phyloP scores from a whole-genome alignment of 2,888 invertebrate species.

The Meandrusa payeni region DNA sequence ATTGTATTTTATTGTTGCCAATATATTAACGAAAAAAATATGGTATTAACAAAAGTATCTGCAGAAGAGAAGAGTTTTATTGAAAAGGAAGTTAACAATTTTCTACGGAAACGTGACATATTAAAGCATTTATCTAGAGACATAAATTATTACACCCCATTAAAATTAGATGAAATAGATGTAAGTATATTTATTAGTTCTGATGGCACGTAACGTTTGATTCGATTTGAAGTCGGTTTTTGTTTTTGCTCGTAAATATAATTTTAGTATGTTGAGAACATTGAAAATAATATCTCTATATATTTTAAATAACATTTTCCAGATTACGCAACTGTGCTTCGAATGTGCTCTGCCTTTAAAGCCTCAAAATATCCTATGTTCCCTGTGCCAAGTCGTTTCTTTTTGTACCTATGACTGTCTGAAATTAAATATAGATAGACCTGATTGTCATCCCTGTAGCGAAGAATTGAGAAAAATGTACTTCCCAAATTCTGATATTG shows the following conservation, averaged over 20 bases:
- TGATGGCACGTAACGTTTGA: no score
- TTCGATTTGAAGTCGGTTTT: no score
- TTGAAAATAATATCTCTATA: no score
- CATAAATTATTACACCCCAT: slow-evolving; percentile 40
- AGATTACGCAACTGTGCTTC: no score
- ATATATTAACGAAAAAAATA: slow-evolving; percentile 28
- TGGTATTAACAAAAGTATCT: slow-evolving; percentile 41
- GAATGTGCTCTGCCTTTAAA: slow-evolving; percentile 57
- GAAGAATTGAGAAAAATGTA: slow-evolving; percentile 45
- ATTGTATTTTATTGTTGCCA: slow-evolving; percentile 47
- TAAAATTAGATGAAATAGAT: slow-evolving; percentile 21
- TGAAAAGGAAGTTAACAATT: slow-evolving; percentile 42
- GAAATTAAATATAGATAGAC: slow-evolving; percentile 42
- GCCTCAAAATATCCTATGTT: slow-evolving; percentile 44
- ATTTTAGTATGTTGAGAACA: no score
- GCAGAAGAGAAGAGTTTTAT: no score
- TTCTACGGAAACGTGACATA: slow-evolving; percentile 37
- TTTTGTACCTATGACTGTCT: slow-evolving; percentile 60
- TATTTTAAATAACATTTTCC: no score
- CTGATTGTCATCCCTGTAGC: slow-evolving; percentile 59
- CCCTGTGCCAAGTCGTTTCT: slow-evolving; percentile 48
- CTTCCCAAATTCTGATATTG: slow-evolving; percentile 31
- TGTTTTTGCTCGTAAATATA: no score
- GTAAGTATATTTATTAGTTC: no score
- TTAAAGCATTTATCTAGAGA: slow-evolving; percentile 48